Conservation (phyloP, 2,797 vertebrate species). For the Sebastes flavidus region DNA sequence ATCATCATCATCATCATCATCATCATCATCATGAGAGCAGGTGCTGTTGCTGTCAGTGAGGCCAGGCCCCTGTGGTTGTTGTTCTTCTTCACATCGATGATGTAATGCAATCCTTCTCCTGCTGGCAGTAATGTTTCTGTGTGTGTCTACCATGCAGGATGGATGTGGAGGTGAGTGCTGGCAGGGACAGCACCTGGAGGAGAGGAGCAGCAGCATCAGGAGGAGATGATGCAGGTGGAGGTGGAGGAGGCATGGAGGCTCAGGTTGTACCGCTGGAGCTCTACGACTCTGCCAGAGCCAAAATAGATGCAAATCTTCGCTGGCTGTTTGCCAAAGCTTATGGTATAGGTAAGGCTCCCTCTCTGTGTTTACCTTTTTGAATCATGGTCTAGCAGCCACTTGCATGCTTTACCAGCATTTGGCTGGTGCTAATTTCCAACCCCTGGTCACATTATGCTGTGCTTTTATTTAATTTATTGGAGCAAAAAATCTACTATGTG, state of each 20-base stretch:
- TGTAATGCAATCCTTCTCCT: slow-evolving; percentile 53
- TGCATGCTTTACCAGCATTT: too few species aligned
- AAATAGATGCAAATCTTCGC: slow-evolving; percentile 97
- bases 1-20: not conserved
- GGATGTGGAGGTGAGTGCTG: slow-evolving; percentile 87
- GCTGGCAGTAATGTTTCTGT: not conserved
- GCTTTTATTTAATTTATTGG: not conserved
- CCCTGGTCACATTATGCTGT: not conserved
- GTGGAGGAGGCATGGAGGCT: slow-evolving; percentile 78
- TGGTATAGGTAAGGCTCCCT: slow-evolving; percentile 86
- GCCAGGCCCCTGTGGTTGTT: slow-evolving; percentile 56
- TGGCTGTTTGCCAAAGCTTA: slow-evolving; percentile 97
- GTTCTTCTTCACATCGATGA: slow-evolving; percentile 52
- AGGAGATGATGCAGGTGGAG: slow-evolving; percentile 59
- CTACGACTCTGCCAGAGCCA: slow-evolving; percentile 95
- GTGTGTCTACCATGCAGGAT: slow-evolving; percentile 75
- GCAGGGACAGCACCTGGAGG: slow-evolving; percentile 86
- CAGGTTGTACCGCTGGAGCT: slow-evolving; percentile 87
- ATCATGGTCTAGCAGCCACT: too few species aligned
- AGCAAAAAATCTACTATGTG: not conserved
- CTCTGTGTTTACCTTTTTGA: not conserved
- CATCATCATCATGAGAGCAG: not conserved
- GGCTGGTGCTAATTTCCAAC: too few species aligned
- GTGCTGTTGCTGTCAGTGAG: slow-evolving; percentile 28
- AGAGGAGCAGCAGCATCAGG: slow-evolving; percentile 83